Evolutionary conservation across 2,888 invertebrate species (phyloP).

Genomic region (Orthosia cruda): DNA sequence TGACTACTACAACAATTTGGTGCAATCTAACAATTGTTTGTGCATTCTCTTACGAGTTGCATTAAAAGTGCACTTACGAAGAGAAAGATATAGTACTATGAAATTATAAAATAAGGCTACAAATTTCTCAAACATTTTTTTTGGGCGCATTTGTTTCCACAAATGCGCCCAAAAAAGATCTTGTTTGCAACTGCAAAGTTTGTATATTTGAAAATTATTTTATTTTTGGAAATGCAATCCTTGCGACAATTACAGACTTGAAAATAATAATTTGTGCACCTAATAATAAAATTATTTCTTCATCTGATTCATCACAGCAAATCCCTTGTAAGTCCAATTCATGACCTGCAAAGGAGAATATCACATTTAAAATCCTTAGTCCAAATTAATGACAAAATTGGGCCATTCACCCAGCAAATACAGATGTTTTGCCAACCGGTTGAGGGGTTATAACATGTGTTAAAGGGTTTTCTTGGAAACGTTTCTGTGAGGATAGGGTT

Average conservation of each 20-base stretch:
- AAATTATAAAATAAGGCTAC: too few species aligned
- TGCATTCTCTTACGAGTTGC: neutral
- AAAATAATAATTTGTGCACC: neutral
- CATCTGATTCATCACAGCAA: conserved; percentile 83
- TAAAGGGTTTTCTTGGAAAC: conserved; percentile 27
- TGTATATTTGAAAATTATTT: neutral
- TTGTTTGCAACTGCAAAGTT: neutral
- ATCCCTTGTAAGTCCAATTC: conserved; percentile 85
- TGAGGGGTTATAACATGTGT: conserved; percentile 31
- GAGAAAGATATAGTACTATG: neutral
- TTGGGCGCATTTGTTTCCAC: too few species aligned
- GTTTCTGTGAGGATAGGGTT: conserved; percentile 8
- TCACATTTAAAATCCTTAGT: conserved; percentile 44
- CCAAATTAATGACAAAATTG: conserved; percentile 37
- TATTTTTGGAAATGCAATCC: too few species aligned
- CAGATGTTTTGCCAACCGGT: conserved; percentile 35
- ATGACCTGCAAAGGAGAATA: conserved; percentile 77
- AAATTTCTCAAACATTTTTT: too few species aligned
- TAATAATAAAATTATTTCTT: conserved; percentile 68
- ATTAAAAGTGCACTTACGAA: conserved; percentile 5
- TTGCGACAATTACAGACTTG: neutral
- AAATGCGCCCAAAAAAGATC: neutral
- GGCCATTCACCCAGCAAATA: conserved; percentile 13
- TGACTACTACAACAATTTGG: conserved; percentile 4
- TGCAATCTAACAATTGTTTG: conserved; percentile 34